A percentile compares a stretch with the other conserved stretches of the same genome.
phyloP scores from a whole-genome alignment of 2,113 vertebrate genomes.

The Oxygymnocypris stewartii region DNA sequence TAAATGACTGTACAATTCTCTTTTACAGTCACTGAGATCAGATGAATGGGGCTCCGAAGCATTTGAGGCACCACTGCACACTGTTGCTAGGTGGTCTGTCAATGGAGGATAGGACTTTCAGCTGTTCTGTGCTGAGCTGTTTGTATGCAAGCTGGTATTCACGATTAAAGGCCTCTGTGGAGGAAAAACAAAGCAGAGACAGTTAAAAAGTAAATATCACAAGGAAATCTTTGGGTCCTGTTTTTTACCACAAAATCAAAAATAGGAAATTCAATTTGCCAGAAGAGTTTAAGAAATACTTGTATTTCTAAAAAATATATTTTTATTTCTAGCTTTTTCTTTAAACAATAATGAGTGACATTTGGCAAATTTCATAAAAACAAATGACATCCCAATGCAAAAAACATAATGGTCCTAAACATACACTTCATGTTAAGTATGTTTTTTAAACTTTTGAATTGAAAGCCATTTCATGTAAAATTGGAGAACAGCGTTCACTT shows the following conservation, averaged over 20 bases:
- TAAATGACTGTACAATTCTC: constrained; percentile 23
- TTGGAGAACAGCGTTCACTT: constrained; percentile 64
- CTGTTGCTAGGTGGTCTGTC: constrained; percentile 82
- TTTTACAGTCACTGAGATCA: constrained; percentile 64
- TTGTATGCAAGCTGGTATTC: constrained; percentile 87
- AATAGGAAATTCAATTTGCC: background rate
- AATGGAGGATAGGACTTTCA: constrained; percentile 81
- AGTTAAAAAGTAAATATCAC: background rate
- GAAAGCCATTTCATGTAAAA: background rate
- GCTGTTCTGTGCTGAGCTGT: constrained; percentile 79
- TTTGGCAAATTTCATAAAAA: background rate
- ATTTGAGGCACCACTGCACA: constrained; percentile 87
- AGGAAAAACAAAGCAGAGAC: constrained; percentile 7
- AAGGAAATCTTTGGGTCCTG: background rate
- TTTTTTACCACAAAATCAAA: background rate
- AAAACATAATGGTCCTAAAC: background rate
- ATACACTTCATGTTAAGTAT: background rate
- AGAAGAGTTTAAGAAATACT: background rate
- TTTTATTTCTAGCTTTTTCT: background rate
- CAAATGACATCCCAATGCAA: background rate
- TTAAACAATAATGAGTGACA: background rate
- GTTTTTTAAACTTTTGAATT: background rate
- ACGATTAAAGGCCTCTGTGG: constrained; percentile 92
- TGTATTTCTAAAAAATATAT: background rate
- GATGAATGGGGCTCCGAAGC: constrained; percentile 87